Base-by-base conservation (phyloP, 2,888 invertebrate genomes). In the Cartodere bifasciata region DNA sequence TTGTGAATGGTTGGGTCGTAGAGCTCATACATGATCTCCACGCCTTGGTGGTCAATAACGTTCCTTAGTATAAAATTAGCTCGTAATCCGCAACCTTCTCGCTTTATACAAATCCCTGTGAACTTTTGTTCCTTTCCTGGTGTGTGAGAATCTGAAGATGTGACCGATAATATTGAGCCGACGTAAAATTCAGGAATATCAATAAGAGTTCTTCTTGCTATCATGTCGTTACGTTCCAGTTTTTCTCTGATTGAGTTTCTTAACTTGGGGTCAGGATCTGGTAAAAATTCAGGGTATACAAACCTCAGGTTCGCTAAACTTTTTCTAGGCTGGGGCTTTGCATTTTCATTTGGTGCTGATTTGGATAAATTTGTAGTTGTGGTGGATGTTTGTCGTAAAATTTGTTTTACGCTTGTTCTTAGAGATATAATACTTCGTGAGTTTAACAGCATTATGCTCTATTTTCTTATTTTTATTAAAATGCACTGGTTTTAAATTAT, bases 161-260 rank as follows among this genome's bases (percentile, higher is more conserved):
- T 84, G 1, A 95, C 90, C 16, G 88, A 83, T 52, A 97, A 45
- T 36, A 95, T 75, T 15, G 86, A 85, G 9, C 86, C 97, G 49
- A 95, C 94, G 67, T 95, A 98, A 66, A 98, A 98, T 57, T 97
- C 95, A 0, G 98, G 97, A 40, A 99, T 81, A 52, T 86, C 81
- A 39, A 98, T 68, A 38, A 80, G 67, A 29, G 61, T 63, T 44
- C 94, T 67, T 34, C 98, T 68, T 35, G 76, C 74, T 16, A 97
- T 53, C 97, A 98, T 97, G 55, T 99, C 98, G 37, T 67, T 62
- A 36, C 97, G 69, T 53, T 97, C 95, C 10, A 98, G 59, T 54
- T 80, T 85, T 55, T 98, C 97, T 32, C 82, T 65, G 1, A 91
- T 57, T 6, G 64, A 52, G 60, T 97, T 90, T 35, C 95, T 69